Evolutionary conservation across 2,113 vertebrate species (phyloP), one percentile per base, ranked within the genome.

Genomic region (Okapia johnstoni): DNA sequence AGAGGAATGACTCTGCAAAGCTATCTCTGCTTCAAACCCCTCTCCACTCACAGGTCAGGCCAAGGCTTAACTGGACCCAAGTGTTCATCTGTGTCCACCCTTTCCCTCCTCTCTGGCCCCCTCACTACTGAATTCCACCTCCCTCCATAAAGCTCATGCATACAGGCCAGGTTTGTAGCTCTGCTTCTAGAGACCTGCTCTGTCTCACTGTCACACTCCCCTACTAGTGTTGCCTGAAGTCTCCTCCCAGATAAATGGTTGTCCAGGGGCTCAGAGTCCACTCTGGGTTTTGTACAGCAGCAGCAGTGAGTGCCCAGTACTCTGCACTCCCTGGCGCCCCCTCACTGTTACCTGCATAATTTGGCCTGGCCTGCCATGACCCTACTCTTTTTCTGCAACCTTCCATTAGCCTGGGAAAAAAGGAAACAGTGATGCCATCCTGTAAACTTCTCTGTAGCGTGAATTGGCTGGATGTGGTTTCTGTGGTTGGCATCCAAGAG

Each of bases 281-380:
- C 50, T 89, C 77, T 40, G 61, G 14, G 10, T 84, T 52, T 43
- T 61, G n/a, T 26, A 17, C 26, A 43, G 17, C 9, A 52, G 77
- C 40, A 36, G 40, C 15, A 10, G 50, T 48, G 33, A 90, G 36
- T 55, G n/a, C 33, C 55, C 28, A 11, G 17, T 28, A 16, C 57
- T 25, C n/a, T 57, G 26, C 6, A 15, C 8, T 7, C 15, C 7
- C 9, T 21, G 70, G 7, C 0, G 0, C 4, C 19, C 36, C 11
- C 3, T 15, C 17, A 9, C 48, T 46, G 21, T 48, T 25, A 15
- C 16, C 40, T 46, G 36, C 58, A 54, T 14, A 23, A 81, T 26
- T 26, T 26, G 19, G 26, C 43, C 79, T 33, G 36, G 50, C 4
- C 33, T 40, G 33, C 12, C 21, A 21, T 1, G 10, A 30, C 5